Conservation (phyloP, 1,140 invertebrate genomes). For the Drosophila repleta region DNA sequence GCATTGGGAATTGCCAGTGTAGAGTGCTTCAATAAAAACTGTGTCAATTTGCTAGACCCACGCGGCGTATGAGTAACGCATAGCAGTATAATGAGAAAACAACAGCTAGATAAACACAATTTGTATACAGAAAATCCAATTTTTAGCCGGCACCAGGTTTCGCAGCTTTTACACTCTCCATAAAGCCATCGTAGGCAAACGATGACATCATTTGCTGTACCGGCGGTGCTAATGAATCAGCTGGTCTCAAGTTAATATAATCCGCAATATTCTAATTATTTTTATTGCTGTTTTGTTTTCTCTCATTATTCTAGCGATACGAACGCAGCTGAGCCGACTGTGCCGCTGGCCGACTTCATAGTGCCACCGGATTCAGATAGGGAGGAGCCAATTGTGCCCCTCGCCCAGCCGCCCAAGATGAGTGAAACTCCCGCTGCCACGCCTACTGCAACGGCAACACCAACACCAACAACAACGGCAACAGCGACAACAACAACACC, state of each 20-base stretch:
- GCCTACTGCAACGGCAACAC: neutral
- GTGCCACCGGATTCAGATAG: constrained; percentile 52
- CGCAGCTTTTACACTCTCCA: neutral
- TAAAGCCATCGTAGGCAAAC: constrained; percentile 7
- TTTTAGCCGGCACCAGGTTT: constrained; percentile 8
- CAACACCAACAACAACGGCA: neutral
- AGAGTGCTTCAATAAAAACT: constrained; percentile 41
- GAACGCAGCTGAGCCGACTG: constrained; percentile 26
- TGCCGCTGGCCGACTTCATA: constrained; percentile 61
- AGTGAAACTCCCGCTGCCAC: constrained; percentile 42
- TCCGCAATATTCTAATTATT: constrained; percentile 16
- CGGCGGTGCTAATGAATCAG: constrained; percentile 65
- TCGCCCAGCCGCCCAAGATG: constrained; percentile 52
- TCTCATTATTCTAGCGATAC: constrained; percentile 47
- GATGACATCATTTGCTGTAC: constrained; percentile 58
- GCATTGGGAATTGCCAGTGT: constrained; percentile 7
- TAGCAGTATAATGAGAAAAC: constrained; percentile 54
- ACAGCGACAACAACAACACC: constrained; percentile 31
- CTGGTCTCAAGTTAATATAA: constrained; percentile 27
- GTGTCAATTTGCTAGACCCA: constrained; percentile 59
- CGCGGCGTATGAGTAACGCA: constrained; percentile 60
- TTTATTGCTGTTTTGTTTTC: constrained; percentile 7
- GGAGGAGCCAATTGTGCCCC: constrained; percentile 58
- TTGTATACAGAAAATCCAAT: constrained; percentile 12
- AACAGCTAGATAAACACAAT: constrained; percentile 28